These are phyloP conservation scores for Ostrea edulis DNA, from an alignment of 1,140 invertebrate genomes.

Conservation along the genomic window DNA sequence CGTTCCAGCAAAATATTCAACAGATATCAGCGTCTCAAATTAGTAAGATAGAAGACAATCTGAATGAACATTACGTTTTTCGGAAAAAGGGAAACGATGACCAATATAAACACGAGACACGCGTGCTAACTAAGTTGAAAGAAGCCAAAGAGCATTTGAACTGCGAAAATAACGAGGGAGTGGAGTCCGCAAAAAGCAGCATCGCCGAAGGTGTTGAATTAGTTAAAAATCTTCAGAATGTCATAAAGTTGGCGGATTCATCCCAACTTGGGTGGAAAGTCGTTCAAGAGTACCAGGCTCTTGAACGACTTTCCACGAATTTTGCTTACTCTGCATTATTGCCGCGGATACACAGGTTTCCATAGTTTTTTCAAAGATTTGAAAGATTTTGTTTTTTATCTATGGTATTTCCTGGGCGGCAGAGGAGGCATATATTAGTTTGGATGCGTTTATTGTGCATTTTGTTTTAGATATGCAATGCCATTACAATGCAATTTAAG, in stretches of 20 bases:
- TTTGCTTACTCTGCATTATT: neutral
- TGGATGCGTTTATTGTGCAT: too few species aligned
- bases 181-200: conserved; percentile 19
- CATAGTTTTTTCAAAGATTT: neutral
- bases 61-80: conserved; percentile 22
- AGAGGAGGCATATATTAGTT: too few species aligned
- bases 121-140: conserved; percentile 36
- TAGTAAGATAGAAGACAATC: conserved; percentile 16
- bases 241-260: conserved; percentile 43
- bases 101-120: conserved; percentile 42
- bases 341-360: neutral
- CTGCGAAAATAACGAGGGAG: neutral
- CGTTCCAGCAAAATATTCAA: neutral
- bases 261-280: conserved; percentile 41
- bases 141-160: neutral
- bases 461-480: too few species aligned
- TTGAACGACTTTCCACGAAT: too few species aligned
- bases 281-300: conserved; percentile 27
- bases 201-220: conserved; percentile 45
- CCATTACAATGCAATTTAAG: too few species aligned
- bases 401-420: conserved; percentile 8
- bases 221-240: conserved; percentile 40
- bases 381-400: neutral
- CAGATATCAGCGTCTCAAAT: conserved; percentile 17
- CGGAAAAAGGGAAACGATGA: conserved; percentile 39